These are phyloP conservation scores for Hyperoplus lanceolatus DNA, from an alignment of 2,797 vertebrate species.

Conservation along the genomic window DNA sequence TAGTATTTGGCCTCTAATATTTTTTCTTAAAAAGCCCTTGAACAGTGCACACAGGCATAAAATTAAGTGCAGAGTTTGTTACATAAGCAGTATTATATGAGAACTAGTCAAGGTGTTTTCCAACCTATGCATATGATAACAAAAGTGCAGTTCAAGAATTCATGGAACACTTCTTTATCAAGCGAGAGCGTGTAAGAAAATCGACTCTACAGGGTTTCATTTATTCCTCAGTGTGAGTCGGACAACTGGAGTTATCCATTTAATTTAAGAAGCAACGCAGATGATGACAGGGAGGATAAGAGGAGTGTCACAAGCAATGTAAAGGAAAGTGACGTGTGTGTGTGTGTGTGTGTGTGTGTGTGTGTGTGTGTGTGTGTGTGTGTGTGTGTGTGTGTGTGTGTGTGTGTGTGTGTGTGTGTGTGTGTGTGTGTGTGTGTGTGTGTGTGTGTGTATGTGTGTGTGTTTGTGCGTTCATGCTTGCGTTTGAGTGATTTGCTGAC, in stretches of 20 bases:
- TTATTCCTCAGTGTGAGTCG: conserved; percentile 49
- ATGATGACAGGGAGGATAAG: conserved; percentile 10
- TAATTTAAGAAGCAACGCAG: conserved; percentile 15
- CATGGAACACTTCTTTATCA: conserved; percentile 3
- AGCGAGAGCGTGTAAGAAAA: conserved; percentile 17
- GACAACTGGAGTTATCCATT: conserved; percentile 37
- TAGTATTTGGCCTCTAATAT: background rate
- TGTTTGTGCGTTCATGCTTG: too few species aligned
- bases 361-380: conserved; percentile 10
- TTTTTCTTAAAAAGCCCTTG: too few species aligned
- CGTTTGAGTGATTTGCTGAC: too few species aligned
- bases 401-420: conserved; percentile 4
- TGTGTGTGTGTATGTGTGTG: conserved; percentile 5
- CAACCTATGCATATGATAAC: background rate
- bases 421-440: conserved; percentile 7
- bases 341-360: conserved; percentile 11
- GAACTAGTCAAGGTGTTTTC: conserved; percentile 11
- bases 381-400: conserved; percentile 4
- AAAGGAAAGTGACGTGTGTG: conserved; percentile 11
- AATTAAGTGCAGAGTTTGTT: background rate
- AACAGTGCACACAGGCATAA: background rate
- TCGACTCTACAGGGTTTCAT: conserved; percentile 21
- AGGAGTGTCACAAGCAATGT: conserved; percentile 10
- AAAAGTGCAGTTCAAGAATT: conserved; percentile 8
- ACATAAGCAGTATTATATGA: background rate